Evolutionary conservation across 2,113 vertebrate genomes (phyloP).

Genomic region (Chlorodrepanis virens): DNA sequence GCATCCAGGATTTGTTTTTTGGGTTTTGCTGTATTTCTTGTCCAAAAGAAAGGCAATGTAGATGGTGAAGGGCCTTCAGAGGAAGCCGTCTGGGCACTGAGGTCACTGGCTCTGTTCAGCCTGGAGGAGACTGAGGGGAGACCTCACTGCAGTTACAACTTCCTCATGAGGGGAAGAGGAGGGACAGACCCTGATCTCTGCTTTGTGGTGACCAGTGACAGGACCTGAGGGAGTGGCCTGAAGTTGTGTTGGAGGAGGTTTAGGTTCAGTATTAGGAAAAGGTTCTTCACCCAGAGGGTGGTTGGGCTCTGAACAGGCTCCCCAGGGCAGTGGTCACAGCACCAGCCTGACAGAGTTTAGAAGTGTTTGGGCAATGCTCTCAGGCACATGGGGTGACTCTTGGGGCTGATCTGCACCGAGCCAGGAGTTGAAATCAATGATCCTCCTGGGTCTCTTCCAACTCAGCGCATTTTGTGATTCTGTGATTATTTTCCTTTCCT

Average conservation of each 20-base stretch:
- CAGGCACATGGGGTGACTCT: rapidly evolving
- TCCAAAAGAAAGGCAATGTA: rapidly evolving
- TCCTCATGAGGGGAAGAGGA: rapidly evolving
- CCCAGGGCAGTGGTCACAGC: neutral
- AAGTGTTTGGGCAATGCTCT: no score
- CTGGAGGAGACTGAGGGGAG: neutral
- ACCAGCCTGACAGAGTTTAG: rapidly evolving
- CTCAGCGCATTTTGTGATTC: neutral
- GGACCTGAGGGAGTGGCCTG: rapidly evolving
- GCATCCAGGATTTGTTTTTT: rapidly evolving
- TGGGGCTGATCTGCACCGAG: neutral
- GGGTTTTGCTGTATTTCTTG: neutral
- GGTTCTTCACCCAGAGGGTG: neutral
- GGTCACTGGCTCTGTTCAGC: neutral
- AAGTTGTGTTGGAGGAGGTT: rapidly evolving
- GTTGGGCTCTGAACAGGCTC: neutral
- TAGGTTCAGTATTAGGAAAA: rapidly evolving
- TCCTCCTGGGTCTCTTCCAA: neutral
- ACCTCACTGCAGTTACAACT: rapidly evolving
- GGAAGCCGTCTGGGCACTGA: rapidly evolving
- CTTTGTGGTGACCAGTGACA: neutral
- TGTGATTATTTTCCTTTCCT: neutral
- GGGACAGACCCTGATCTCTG: rapidly evolving
- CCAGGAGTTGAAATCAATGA: rapidly evolving
- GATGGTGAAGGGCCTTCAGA: no score